These are phyloP conservation scores for Megalonaias nervosa DNA, from an alignment of 1,140 invertebrate genomes.

Conservation along the genomic window DNA sequence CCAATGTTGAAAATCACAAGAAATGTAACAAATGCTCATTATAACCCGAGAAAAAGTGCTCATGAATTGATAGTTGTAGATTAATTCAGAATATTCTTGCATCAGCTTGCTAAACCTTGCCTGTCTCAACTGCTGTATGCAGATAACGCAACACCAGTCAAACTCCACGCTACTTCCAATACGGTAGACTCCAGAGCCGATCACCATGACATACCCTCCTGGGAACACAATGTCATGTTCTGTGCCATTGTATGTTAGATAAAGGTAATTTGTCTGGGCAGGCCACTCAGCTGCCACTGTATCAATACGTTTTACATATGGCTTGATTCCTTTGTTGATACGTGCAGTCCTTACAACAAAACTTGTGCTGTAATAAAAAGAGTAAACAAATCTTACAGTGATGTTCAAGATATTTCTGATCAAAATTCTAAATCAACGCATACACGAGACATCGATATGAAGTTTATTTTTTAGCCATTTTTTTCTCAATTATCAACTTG, in stretches of 20 bases:
- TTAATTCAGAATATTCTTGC: too few species aligned
- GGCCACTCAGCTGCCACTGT: slow-evolving; percentile 99
- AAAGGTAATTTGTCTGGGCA: slow-evolving; percentile 97
- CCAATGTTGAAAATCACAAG: too few species aligned
- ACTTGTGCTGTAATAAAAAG: slow-evolving; percentile 69
- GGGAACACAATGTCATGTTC: slow-evolving; percentile 90
- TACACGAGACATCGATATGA: too few species aligned
- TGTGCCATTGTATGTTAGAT: slow-evolving; percentile 94
- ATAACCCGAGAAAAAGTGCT: too few species aligned
- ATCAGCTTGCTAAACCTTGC: too few species aligned
- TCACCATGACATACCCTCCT: slow-evolving; percentile 80
- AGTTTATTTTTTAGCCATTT: too few species aligned
- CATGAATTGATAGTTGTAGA: too few species aligned
- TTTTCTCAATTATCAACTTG: too few species aligned
- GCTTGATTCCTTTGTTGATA: slow-evolving; percentile 76
- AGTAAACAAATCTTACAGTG: neutral
- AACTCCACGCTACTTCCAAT: slow-evolving; percentile 99
- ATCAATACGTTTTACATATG: slow-evolving; percentile 98
- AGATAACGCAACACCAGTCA: slow-evolving; percentile 99
- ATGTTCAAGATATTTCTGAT: too few species aligned
- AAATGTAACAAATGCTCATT: too few species aligned
- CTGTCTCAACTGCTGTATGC: slow-evolving; percentile 62
- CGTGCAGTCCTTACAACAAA: slow-evolving; percentile 71
- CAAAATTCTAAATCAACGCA: too few species aligned
- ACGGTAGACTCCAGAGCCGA: slow-evolving; percentile 96